Evolutionary conservation across 2,888 invertebrate species (phyloP).

Genomic region (Leptinotarsa rubiginosa): DNA sequence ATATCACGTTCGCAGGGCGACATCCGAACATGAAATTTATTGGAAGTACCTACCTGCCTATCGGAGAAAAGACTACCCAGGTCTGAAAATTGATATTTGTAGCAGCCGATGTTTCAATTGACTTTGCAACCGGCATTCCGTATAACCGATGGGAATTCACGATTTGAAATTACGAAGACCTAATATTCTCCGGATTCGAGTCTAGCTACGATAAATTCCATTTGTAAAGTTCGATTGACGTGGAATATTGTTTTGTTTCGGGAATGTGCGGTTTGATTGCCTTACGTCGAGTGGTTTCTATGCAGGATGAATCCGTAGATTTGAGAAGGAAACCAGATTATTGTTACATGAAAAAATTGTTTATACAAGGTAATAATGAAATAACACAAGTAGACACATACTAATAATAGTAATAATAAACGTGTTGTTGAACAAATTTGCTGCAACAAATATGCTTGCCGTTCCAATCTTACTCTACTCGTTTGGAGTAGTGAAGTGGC

Average conservation of each 20-base stretch:
- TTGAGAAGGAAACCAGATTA: background rate
- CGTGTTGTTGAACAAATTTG: too few relatives aligned
- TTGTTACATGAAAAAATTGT: too few relatives aligned
- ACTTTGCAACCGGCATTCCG: slow-evolving; percentile 37
- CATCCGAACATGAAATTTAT: slow-evolving; percentile 34
- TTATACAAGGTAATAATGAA: too few relatives aligned
- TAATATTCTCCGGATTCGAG: slow-evolving; percentile 45
- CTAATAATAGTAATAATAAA: too few relatives aligned
- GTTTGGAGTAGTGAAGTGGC: too few relatives aligned
- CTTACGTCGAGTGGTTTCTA: background rate
- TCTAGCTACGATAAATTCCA: slow-evolving; percentile 43
- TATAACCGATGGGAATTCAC: slow-evolving; percentile 42
- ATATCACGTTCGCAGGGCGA: slow-evolving; percentile 28
- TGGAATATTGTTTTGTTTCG: slow-evolving; percentile 4
- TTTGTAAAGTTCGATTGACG: slow-evolving; percentile 36
- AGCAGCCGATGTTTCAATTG: slow-evolving; percentile 47
- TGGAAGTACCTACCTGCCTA: slow-evolving; percentile 22
- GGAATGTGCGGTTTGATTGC: background rate
- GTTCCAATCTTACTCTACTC: too few relatives aligned
- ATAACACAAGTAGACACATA: too few relatives aligned
- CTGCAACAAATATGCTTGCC: too few relatives aligned
- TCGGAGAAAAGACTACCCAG: slow-evolving; percentile 34
- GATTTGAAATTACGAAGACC: slow-evolving; percentile 44
- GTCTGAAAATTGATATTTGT: slow-evolving; percentile 48
- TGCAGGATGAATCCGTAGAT: background rate